Evolutionary conservation across 2,113 vertebrate species (phyloP), one percentile per base, ranked within the genome.

Genomic region (Saccopteryx leptura): DNA sequence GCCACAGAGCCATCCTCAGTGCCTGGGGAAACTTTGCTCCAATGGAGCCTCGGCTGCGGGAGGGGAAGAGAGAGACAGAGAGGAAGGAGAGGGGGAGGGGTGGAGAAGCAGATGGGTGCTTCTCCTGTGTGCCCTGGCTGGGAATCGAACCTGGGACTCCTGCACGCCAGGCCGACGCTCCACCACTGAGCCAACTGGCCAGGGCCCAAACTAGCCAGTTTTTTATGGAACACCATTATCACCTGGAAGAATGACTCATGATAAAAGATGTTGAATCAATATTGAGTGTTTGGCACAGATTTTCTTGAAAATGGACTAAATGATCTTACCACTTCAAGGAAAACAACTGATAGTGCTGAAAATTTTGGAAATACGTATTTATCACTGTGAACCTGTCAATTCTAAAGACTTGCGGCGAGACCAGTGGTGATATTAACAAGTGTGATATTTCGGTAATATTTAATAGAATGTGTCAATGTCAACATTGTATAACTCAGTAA

Each of bases 291-390:
- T 50, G 63, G 72, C 71, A 65, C 24, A 63, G 15, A 54, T 76
- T 84, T 91, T 91, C 69, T 84, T 80, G 19, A 87, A 91, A 95
- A 83, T 58, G 56, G 48, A 31, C 61, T 33, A 82, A 60, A 33
- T 72, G 56, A 88, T 84, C 71, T 79, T 84, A 66, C 12, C 50
- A 39, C 52, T 74, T 74, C 4, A 79, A 91, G n/a, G 26, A 74
- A 84, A 87, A 86, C 18, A 68, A 28, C 7, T n/a, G n/a, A 24
- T 46, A 56, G 4, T 39, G 21, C 50, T 91, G 50, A 93, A 7
- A 72, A 46, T 72, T 88, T 71, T 46, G 50, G n/a, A 21, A 66
- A 88, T 74, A 10, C 18, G 5, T 52, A 4, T 91, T 79, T 46
- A 39, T n/a, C n/a, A 33, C 56, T 65, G 17, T 60, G 26, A 39